phyloP scores from a whole-genome alignment of 1,140 invertebrate species.

The Dreissena rostriformis region DNA sequence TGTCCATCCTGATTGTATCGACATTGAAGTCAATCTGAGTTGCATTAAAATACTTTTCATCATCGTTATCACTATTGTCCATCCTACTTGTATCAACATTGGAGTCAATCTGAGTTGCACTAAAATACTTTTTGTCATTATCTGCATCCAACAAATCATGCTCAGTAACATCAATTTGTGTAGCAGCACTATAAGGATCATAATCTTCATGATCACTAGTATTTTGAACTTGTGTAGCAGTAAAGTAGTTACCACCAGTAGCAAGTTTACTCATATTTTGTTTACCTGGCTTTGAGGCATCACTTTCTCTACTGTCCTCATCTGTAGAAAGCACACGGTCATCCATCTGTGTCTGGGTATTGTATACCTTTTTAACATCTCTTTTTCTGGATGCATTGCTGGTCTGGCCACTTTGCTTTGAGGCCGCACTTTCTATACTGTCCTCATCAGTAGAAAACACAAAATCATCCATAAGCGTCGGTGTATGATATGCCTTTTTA shows the following conservation, averaged over 20 bases:
- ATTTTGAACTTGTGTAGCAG: too few relatives aligned
- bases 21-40: background rate
- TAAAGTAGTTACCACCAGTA: too few relatives aligned
- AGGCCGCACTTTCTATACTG: background rate
- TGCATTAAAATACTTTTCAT: background rate
- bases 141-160: background rate
- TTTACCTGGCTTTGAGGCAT: too few relatives aligned
- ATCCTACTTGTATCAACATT: background rate
- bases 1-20: too few relatives aligned
- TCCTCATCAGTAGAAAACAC: background rate
- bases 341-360: too few relatives aligned
- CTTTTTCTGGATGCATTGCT: background rate
- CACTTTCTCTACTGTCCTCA: too few relatives aligned
- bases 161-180: constrained; percentile 1
- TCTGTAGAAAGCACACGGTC: too few relatives aligned
- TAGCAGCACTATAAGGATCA: constrained; percentile 2
- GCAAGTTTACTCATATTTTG: too few relatives aligned
- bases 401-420: background rate
- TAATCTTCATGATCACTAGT: background rate
- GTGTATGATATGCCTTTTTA: background rate
- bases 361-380: too few relatives aligned
- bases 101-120: too few relatives aligned
- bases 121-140: too few relatives aligned
- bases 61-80: background rate
- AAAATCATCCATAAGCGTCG: background rate